A percentile compares a stretch with the other conserved stretches of the same genome.
Evolutionary conservation across 2,797 vertebrate species (phyloP).

Genomic region (Dipus sagitta): DNA sequence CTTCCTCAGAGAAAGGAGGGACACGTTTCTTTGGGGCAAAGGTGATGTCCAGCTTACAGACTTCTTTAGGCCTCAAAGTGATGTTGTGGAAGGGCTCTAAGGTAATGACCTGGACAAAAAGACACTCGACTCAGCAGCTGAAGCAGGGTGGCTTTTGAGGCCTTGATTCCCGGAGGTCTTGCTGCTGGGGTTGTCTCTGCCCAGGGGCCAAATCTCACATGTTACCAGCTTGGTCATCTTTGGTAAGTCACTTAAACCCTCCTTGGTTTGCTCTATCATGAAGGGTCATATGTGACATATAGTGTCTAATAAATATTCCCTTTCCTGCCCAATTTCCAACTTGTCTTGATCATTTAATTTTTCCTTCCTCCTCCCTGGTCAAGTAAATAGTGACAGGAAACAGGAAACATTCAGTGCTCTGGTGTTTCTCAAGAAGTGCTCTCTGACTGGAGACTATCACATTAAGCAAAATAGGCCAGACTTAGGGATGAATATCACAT

Average conservation of each 20-base stretch:
- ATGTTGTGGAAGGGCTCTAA: slow-evolving; percentile 87
- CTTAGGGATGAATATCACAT: background rate
- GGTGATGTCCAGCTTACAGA: slow-evolving; percentile 88
- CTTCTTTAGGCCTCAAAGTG: slow-evolving; percentile 88
- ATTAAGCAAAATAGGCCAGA: background rate
- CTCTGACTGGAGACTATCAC: background rate
- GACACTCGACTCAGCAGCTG: background rate
- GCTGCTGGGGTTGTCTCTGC: background rate
- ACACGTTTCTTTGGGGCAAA: slow-evolving; percentile 89
- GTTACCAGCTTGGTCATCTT: background rate
- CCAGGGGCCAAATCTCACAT: background rate
- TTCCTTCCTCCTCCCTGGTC: background rate
- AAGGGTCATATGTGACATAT: background rate
- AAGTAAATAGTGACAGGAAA: background rate
- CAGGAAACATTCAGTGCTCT: background rate
- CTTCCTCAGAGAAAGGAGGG: slow-evolving; percentile 89
- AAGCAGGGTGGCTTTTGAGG: background rate
- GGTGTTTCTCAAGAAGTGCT: background rate
- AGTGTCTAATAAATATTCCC: background rate
- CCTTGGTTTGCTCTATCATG: background rate
- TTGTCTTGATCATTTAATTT: background rate
- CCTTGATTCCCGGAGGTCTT: background rate
- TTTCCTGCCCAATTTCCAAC: background rate
- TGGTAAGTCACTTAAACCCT: background rate
- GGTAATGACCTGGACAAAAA: slow-evolving; percentile 88